Evolutionary conservation across 2,888 invertebrate species (phyloP).

Genomic region (Yponomeuta sedellus): DNA sequence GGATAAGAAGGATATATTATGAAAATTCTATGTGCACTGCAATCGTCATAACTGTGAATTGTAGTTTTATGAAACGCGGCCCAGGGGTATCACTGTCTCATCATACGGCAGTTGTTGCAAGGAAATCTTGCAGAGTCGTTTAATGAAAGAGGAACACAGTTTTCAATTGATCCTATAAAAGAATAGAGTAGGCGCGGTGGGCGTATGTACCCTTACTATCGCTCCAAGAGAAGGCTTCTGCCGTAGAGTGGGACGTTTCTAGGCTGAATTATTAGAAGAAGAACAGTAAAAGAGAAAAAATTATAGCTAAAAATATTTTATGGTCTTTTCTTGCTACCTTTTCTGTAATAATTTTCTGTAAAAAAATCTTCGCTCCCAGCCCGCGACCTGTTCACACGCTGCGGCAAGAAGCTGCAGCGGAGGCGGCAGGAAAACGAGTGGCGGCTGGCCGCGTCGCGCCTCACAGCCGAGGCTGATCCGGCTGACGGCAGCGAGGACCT

Average conservation of each 20-base stretch:
- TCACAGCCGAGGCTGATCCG: conserved; percentile 73
- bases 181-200: not conserved
- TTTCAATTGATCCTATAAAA: not conserved
- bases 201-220: not conserved
- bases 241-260: not conserved
- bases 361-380: conserved; percentile 65
- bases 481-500: conserved; percentile 73
- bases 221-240: too few species aligned
- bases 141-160: too few species aligned
- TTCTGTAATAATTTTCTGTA: too few species aligned
- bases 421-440: conserved; percentile 80
- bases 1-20: too few species aligned
- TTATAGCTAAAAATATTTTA: not conserved
- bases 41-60: too few species aligned
- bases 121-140: too few species aligned
- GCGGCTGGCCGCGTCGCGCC: conserved; percentile 73
- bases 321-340: too few species aligned
- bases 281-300: not conserved
- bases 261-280: too few species aligned
- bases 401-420: conserved; percentile 79
- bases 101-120: too few species aligned
- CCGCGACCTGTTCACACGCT: conserved; percentile 79
- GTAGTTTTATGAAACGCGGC: too few species aligned
- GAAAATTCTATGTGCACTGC: too few species aligned
- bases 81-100: too few species aligned